phyloP scores from a whole-genome alignment of 2,113 vertebrate species.

The Polypterus senegalus region DNA sequence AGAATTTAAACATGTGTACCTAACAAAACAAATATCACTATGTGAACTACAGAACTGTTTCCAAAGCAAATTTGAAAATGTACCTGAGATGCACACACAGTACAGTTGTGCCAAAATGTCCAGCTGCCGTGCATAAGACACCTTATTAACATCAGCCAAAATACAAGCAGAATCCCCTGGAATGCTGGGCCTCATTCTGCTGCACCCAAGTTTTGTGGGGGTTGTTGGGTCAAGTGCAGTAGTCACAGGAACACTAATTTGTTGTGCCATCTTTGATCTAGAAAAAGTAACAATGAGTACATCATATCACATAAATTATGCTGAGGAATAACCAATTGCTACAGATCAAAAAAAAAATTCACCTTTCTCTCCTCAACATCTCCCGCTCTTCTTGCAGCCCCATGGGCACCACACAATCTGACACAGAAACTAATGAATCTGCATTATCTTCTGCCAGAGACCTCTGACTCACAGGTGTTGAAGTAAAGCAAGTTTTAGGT shows the following conservation, averaged over 20 bases:
- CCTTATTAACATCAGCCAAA: constrained; percentile 58
- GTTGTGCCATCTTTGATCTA: constrained; percentile 74
- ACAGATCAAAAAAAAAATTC: constrained; percentile 10
- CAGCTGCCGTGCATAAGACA: constrained; percentile 63
- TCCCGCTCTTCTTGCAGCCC: constrained; percentile 87
- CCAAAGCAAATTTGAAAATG: constrained; percentile 2
- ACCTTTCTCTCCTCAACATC: constrained; percentile 86
- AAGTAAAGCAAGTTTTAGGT: constrained; percentile 91
- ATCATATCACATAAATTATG: too few species aligned
- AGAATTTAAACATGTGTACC: too few species aligned
- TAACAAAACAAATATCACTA: too few species aligned
- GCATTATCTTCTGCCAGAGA: constrained; percentile 36
- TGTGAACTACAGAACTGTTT: too few species aligned
- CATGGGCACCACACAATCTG: constrained; percentile 27
- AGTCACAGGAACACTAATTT: constrained; percentile 42
- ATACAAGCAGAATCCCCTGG: constrained; percentile 48
- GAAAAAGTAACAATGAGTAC: neutral
- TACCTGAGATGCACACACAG: constrained; percentile 81
- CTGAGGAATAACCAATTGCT: too few species aligned
- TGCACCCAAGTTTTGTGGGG: constrained; percentile 46
- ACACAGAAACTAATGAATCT: constrained; percentile 38
- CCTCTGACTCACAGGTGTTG: constrained; percentile 67
- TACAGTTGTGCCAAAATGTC: constrained; percentile 75
- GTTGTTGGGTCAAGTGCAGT: constrained; percentile 41
- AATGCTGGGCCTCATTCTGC: constrained; percentile 38